Evolutionary conservation across 2,113 vertebrate species (phyloP), one percentile per base, ranked within the genome.

Genomic region (Periophthalmodon schlosseri): DNA sequence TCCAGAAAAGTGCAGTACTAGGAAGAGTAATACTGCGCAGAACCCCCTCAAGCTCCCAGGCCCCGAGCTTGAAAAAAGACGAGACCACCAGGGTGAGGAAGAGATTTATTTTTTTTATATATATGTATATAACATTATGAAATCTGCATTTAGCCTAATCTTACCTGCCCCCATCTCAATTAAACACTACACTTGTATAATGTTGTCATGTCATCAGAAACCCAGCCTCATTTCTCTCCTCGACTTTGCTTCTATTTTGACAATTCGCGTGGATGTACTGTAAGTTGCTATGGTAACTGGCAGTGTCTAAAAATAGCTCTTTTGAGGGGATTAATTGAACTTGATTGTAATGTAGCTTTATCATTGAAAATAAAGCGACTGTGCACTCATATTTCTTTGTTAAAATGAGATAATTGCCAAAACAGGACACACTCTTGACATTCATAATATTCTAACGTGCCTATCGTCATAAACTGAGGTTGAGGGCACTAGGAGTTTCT

Each of bases 211-310:
- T 28, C 57, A 60, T 60, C 24, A 28, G 57, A 60, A 60, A 60
- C 57, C 57, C 57, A 2, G 57, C 57, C 20, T 23, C 21, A 69
- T 20, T 50, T 83, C 69, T 68, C 14, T 68, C 1, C 33, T 71
- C 28, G 5, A 64, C 85, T 71, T 73, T 6, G 44, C 60, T 52
- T 82, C 39, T 76, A 67, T 80, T 84, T 66, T 33, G 47, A 60
- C 74, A 54, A 39, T 72, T 83, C 75, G 80, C 52, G 71, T 61
- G 71, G 39, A 81, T 78, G 57, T 73, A 46, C 54, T 87, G 60
- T 68, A 57, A 50, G 91, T 91, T 90, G 83, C 88, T 84, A 93
- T 90, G 75, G 88, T 80, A 93, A 93, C 91, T 77, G 63, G 65
- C 75, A 39, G 65, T 71, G 68, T 86, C 87, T 91, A 91, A 91